phyloP scores from a whole-genome alignment of 2,797 vertebrate genomes.

The Chelon auratus region DNA sequence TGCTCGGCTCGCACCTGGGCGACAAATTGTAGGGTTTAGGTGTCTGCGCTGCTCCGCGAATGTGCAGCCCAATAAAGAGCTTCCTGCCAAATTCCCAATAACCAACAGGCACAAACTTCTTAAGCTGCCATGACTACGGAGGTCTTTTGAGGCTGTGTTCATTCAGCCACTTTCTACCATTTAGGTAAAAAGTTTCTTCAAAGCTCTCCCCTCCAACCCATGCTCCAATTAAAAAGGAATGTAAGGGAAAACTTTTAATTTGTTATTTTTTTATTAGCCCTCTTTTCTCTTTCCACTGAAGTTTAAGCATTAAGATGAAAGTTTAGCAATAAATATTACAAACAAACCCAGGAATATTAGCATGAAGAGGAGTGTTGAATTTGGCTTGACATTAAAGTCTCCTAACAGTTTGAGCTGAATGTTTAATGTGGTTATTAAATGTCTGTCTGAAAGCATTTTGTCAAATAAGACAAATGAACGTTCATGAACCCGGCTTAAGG shows the following conservation, averaged over 20 bases:
- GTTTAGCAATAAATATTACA: slow-evolving; percentile 28
- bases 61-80: slow-evolving; percentile 68
- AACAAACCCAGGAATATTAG: slow-evolving; percentile 29
- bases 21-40: slow-evolving; percentile 34
- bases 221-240: slow-evolving; percentile 4
- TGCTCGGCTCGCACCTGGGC: slow-evolving; percentile 22
- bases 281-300: neutral
- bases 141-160: slow-evolving; percentile 32
- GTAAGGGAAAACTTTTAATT: slow-evolving; percentile 16
- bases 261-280: neutral
- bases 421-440: slow-evolving; percentile 63
- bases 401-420: slow-evolving; percentile 18
- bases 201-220: neutral
- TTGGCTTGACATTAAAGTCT: slow-evolving; percentile 46
- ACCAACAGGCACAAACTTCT: slow-evolving; percentile 57
- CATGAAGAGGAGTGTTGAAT: slow-evolving; percentile 36
- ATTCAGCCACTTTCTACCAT: slow-evolving; percentile 47
- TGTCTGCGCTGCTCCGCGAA: slow-evolving; percentile 47
- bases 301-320: slow-evolving; percentile 5
- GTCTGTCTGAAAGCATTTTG: slow-evolving; percentile 51
- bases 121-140: slow-evolving; percentile 62
- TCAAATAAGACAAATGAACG: slow-evolving; percentile 55
- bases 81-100: slow-evolving; percentile 73
- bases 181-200: slow-evolving; percentile 40
- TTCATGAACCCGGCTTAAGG: slow-evolving; percentile 24